These are phyloP conservation scores for Acanthosepion lycidas DNA, from an alignment of 2,888 invertebrate genomes.

Conservation along the genomic window DNA sequence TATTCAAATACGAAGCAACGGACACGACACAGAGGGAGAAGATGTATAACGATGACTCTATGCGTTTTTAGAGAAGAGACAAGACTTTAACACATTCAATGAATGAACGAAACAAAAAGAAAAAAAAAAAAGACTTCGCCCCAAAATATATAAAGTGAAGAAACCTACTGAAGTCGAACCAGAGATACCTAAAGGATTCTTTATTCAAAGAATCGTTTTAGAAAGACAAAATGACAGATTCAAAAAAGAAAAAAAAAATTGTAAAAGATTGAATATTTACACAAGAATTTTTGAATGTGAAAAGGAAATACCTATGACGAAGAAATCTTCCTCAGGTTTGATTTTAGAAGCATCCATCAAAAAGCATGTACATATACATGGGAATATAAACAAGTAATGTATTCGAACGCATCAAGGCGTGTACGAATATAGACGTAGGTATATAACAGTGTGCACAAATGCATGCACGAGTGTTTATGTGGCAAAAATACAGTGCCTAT, in stretches of 20 bases:
- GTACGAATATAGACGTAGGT: not conserved
- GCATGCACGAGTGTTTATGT: not conserved
- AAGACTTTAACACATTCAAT: not conserved
- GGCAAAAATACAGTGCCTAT: not conserved
- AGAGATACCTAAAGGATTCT: not conserved
- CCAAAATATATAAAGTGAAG: too few relatives aligned
- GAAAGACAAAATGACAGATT: not conserved
- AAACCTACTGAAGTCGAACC: not conserved
- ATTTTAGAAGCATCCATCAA: too few relatives aligned
- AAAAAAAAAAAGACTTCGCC: not conserved
- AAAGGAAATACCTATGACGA: not conserved
- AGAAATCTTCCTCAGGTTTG: not conserved
- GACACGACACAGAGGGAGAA: conserved; percentile 68
- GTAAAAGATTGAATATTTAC: not conserved
- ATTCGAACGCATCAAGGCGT: too few relatives aligned
- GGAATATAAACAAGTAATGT: too few relatives aligned
- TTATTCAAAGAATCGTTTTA: not conserved
- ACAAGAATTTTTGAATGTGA: not conserved
- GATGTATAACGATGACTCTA: conserved; percentile 64
- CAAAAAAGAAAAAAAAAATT: not conserved
- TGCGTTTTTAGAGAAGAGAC: not conserved
- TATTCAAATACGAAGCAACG: conserved; percentile 66
- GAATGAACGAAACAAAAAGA: not conserved
- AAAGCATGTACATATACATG: too few relatives aligned
- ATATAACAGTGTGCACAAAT: not conserved